Evolutionary conservation across 2,113 vertebrate species (phyloP).

Genomic region (Etheostoma spectabile): DNA sequence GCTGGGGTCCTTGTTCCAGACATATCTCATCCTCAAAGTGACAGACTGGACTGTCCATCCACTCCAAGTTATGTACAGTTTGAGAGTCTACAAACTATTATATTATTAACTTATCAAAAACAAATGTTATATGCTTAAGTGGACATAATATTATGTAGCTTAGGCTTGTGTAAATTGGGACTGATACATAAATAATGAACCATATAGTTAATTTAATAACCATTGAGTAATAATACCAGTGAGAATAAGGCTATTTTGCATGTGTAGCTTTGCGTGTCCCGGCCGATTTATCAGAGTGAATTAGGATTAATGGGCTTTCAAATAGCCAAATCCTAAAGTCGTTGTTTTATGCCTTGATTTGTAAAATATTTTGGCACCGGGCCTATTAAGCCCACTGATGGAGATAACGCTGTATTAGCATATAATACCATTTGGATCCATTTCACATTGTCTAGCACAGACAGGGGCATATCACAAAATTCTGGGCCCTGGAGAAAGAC

Average conservation of each 20-base stretch:
- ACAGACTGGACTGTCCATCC: neutral
- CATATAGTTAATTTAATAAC: too few species aligned
- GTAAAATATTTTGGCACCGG: slow-evolving; percentile 34
- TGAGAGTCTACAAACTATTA: neutral
- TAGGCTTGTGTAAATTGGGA: neutral
- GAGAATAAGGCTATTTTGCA: neutral
- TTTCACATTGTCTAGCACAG: slow-evolving; percentile 10
- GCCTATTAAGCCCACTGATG: slow-evolving; percentile 35
- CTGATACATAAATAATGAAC: neutral
- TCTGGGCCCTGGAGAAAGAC: too few species aligned
- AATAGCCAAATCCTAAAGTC: slow-evolving; percentile 41
- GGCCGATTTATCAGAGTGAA: neutral
- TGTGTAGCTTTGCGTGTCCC: neutral
- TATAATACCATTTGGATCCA: slow-evolving; percentile 25
- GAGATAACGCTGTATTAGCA: slow-evolving; percentile 37
- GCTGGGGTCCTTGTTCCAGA: slow-evolving; percentile 35
- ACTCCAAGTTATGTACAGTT: neutral
- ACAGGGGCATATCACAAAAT: too few species aligned
- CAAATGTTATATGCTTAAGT: neutral
- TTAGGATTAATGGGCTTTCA: slow-evolving; percentile 24
- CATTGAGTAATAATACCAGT: too few species aligned
- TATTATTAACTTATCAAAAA: neutral
- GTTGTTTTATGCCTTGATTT: slow-evolving; percentile 46
- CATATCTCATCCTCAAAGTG: slow-evolving; percentile 34
- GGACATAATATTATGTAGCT: neutral